Base-by-base conservation (phyloP, 2,888 invertebrate genomes). In the Xanthia togata region DNA sequence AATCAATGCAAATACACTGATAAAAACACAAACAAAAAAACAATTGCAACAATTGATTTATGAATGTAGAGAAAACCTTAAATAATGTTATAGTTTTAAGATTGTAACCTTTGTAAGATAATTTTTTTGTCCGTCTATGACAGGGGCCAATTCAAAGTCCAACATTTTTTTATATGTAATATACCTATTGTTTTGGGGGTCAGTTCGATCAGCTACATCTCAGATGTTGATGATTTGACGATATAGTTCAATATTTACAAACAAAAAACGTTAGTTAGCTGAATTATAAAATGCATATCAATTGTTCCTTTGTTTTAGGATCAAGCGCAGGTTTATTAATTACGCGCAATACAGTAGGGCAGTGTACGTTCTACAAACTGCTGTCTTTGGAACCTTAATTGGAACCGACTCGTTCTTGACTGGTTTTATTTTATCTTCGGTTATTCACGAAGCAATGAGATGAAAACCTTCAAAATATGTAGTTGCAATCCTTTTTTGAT, bases 361-460 rank as follows among this genome's bases (percentile, higher is more conserved):
- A 57, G 26, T 2, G 8, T 26, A 26, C 14, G 14, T 26, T 57
- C 23, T 20, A 23, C 53, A 53, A 4, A 53, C 4, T 23, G 53
- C 53, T 53, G 9, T 9, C 6, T 53, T 57, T 57, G n/a, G 26
- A 14, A 6, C 8, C 57, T 57, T 57, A 59, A 59, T 26, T 26
- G 26, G 14, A 63, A 63, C 23, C 23, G 38, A 38, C 38, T 38
- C 14, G 23, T n/a, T 38, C 38, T 38, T 38, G 8, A n/a, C n/a
- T 8, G 9, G 17, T 63, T n/a, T 38, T 17, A 38, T 63, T n/a
- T 23, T n/a, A 38, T 68, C 20, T 73, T 73, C 35, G 12, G 20
- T 11, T 73, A 44, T 55, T n/a, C 17, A 73, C 44, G 31, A 72
- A 44, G 20, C 55, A 72, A 53, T n/a, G n/a, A 9, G 12, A 23